phyloP scores from a whole-genome alignment of 2,797 vertebrate genomes.

The Sebastes steindachneri region DNA sequence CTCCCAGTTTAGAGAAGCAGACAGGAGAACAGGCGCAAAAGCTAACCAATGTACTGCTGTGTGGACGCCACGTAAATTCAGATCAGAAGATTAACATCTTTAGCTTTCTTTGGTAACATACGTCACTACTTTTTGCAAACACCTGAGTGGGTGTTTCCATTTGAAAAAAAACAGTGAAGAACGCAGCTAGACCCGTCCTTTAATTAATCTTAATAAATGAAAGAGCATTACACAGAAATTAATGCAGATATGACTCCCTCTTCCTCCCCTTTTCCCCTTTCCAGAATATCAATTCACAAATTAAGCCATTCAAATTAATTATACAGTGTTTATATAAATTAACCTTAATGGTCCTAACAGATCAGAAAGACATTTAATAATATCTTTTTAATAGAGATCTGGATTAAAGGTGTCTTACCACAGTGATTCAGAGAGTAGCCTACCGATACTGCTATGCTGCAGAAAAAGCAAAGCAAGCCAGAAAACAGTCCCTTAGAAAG shows the following conservation, averaged over 20 bases:
- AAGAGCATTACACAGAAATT: conserved; percentile 23
- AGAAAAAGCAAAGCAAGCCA: conserved; percentile 15
- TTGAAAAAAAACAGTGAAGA: too few species aligned
- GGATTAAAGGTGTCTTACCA: conserved; percentile 60
- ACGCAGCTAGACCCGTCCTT: not conserved
- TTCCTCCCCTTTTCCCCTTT: not conserved
- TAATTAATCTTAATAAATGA: not conserved
- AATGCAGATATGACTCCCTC: not conserved
- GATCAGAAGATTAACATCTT: too few species aligned
- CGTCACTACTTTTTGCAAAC: too few species aligned
- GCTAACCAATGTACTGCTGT: too few species aligned
- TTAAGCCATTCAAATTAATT: conserved; percentile 1
- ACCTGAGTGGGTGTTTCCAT: too few species aligned
- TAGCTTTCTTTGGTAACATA: too few species aligned
- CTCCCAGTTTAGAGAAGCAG: too few species aligned
- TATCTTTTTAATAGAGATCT: not conserved
- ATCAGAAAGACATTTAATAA: not conserved
- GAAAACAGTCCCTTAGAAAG: conserved; percentile 19
- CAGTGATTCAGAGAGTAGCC: conserved; percentile 8
- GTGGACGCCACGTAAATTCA: too few species aligned
- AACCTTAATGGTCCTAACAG: not conserved
- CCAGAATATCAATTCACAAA: not conserved
- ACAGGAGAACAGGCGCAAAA: too few species aligned
- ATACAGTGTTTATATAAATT: not conserved
- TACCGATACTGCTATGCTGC: not conserved